Evolutionary conservation across 2,113 vertebrate species (phyloP).

Genomic region (Dipodomys ordii): DNA sequence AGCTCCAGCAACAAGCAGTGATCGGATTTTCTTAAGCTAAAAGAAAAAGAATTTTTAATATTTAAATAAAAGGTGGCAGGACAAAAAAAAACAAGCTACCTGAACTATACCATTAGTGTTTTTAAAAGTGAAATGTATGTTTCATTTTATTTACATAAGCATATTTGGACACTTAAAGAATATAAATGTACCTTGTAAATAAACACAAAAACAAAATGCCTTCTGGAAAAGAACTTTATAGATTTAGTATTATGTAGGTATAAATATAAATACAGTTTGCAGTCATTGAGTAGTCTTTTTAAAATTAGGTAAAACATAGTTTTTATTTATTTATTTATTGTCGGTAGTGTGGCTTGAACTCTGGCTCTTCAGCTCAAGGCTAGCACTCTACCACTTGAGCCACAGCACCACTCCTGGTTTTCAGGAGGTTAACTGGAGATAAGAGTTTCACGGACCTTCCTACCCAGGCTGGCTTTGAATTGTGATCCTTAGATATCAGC

Average conservation of each 20-base stretch:
- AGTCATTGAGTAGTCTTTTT: neutral
- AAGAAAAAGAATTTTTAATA: conserved; percentile 59
- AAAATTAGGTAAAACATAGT: conserved; percentile 38
- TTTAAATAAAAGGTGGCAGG: neutral
- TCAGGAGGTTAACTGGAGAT: too few species aligned
- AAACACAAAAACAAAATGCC: neutral
- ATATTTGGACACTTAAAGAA: conserved; percentile 33
- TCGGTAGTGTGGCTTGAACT: too few species aligned
- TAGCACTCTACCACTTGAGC: too few species aligned
- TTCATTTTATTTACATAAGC: neutral
- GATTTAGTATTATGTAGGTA: neutral
- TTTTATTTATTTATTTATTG: neutral
- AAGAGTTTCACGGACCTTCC: too few species aligned
- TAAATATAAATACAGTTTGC: neutral
- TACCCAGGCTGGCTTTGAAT: too few species aligned
- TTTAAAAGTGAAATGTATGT: neutral
- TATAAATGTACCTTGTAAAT: conserved; percentile 25
- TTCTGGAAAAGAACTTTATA: conserved; percentile 13
- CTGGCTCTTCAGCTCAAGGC: too few species aligned
- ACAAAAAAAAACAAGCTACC: neutral
- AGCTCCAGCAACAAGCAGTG: conserved; percentile 95
- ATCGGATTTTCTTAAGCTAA: conserved; percentile 97
- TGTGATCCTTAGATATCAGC: too few species aligned
- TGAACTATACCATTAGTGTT: conserved; percentile 11
- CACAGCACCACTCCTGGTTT: too few species aligned